Conservation (phyloP, 2,888 invertebrate genomes). For the Cheiracanthium punctorium region DNA sequence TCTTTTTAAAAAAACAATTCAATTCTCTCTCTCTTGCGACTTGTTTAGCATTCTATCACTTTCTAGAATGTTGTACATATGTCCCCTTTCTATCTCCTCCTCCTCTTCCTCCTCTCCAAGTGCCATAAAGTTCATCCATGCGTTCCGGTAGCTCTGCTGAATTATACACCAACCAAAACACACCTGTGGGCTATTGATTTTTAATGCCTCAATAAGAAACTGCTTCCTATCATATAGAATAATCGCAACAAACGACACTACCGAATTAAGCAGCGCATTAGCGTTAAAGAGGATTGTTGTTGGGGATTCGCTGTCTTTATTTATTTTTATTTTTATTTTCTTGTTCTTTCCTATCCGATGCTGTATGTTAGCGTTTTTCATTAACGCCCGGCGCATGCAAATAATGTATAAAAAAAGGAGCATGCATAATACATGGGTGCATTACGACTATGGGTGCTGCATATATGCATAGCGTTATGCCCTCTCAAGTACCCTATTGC, state of each 20-base stretch:
- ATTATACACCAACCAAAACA: conserved; percentile 32
- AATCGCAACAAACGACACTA: background rate
- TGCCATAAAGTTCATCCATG: conserved; percentile 1
- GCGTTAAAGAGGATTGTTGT: background rate
- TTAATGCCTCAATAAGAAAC: conserved; percentile 34
- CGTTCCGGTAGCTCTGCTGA: conserved; percentile 27
- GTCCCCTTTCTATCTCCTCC: background rate
- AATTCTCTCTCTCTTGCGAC: background rate
- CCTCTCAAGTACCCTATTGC: conserved; percentile 46
- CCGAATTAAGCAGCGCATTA: conserved; percentile 29
- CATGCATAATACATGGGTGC: conserved; percentile 68
- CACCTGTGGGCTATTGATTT: conserved; percentile 53
- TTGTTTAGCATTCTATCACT: background rate
- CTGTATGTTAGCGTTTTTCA: conserved; percentile 44
- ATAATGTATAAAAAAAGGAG: conserved; percentile 53
- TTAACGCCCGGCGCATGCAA: conserved; percentile 61
- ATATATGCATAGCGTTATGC: conserved; percentile 67
- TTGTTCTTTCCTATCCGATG: background rate
- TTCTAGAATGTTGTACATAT: background rate
- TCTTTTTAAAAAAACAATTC: background rate
- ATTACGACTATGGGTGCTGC: conserved; percentile 66
- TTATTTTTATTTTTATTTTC: no score
- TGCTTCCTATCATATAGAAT: conserved; percentile 14
- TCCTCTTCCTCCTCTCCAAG: background rate
- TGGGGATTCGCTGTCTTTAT: background rate